Percentiles rank a stretch among this genome's conserved stretches.
Evolutionary conservation across 2,797 vertebrate genomes (phyloP).

Genomic region (Syngnathus rostellatus): DNA sequence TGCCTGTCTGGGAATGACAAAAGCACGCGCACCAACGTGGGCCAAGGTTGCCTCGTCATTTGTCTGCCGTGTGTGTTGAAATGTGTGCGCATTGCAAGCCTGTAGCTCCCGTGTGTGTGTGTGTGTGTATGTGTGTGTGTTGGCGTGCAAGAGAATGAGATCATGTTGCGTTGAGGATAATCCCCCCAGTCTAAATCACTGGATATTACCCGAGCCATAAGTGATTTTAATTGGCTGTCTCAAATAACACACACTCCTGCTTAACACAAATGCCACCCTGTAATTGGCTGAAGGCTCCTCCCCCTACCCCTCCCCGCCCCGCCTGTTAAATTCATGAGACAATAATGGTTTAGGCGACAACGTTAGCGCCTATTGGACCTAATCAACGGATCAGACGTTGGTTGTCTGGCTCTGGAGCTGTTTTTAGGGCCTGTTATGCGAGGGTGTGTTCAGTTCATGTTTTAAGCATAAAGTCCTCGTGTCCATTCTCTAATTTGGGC

Average conservation of each 20-base stretch:
- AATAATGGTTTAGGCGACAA: slow-evolving; percentile 69
- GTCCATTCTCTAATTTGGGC: slow-evolving; percentile 26
- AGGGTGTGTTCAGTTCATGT: slow-evolving; percentile 4
- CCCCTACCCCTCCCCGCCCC: slow-evolving; percentile 28
- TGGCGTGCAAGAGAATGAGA: slow-evolving; percentile 64
- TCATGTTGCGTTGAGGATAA: slow-evolving; percentile 67
- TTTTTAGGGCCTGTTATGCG: slow-evolving; percentile 39
- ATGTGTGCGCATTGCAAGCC: slow-evolving; percentile 16
- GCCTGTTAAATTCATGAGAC: slow-evolving; percentile 68
- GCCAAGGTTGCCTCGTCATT: slow-evolving; percentile 42
- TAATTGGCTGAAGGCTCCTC: slow-evolving; percentile 49
- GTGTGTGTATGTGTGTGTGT: slow-evolving; percentile 19
- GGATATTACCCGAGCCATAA: slow-evolving; percentile 68
- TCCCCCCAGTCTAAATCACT: slow-evolving; percentile 67
- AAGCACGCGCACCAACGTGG: slow-evolving; percentile 31
- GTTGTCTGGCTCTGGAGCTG: slow-evolving; percentile 47
- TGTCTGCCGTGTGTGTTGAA: slow-evolving; percentile 9
- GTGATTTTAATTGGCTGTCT: slow-evolving; percentile 77
- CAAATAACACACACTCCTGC: slow-evolving; percentile 61
- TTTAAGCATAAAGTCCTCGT: slow-evolving; percentile 15
- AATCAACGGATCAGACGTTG: slow-evolving; percentile 57
- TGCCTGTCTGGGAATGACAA: slow-evolving; percentile 49
- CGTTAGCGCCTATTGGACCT: slow-evolving; percentile 48
- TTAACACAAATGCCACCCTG: slow-evolving; percentile 59
- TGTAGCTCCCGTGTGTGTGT: slow-evolving; percentile 25